Base-by-base conservation (phyloP, 2,888 invertebrate genomes). In the Nomada goodeniana region DNA sequence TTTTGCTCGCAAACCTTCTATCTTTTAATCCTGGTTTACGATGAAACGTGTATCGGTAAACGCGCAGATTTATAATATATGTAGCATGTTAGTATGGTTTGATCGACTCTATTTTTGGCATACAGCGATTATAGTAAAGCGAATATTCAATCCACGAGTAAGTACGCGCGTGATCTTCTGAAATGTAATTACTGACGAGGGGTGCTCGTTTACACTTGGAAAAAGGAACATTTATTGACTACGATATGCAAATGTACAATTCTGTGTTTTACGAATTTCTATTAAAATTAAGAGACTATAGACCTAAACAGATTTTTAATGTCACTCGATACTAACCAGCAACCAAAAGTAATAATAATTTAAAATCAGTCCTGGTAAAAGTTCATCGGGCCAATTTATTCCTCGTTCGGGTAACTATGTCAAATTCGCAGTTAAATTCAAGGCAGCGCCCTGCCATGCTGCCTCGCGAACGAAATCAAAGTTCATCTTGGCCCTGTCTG, bases 401-500 rank as follows among this genome's bases (percentile, higher is more conserved):
- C 11, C n/a, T 55, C 64, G 53, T 53, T 13, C 42, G 10, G n/a
- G 23, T 10, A 64, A 55, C 36, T 29, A n/a, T n/a, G n/a, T 68
- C 10, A 23, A 68, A 47, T 11, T 57, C 23, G 9, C 23, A 13
- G 44, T 26, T 18, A 69, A 69, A 57, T 69, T 68, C 42, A 23
- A 68, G 26, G 44, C 18, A 57, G 15, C 47, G 47, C 47, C 1
- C 36, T 36, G 47, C 11, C 20, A 18, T 10, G 47, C 11, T 5
- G 20, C 15, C 18, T 57, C 47, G 26, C 57, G 0, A 36, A 47
- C 23, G 20, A 36, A 67, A 20, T 59, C 57, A 53, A 64, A 64
- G 64, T 64, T 72, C 44, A 44, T 26, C 64, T 15, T 13, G 47
- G 20, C 20, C 50, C 29, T 36, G 57, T 47, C 29, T 23, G 36